Evolutionary conservation across 2,888 invertebrate genomes (phyloP), one percentile per base, ranked within the genome.

Genomic region (Lycocerus yunnanus): DNA sequence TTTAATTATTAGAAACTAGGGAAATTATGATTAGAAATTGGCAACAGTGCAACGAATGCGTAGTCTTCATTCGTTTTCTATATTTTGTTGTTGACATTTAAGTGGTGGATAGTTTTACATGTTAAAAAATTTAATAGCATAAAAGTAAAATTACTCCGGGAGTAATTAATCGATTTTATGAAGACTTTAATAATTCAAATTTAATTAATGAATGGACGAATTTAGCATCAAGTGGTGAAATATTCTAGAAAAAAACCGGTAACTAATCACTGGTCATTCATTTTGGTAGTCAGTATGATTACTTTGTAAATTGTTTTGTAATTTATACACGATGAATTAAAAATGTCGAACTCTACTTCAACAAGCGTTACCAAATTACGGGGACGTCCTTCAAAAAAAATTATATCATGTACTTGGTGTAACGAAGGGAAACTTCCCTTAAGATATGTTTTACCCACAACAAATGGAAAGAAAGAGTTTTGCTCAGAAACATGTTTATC

Each of bases 381-480:
- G 88, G 95, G 95, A 76, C 91, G 95, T 83, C 95, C 95, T 73
- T 93, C 95, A 13, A 95, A 95, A 87, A 92, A 93, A 81, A 92
- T 91, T 78, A 86, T 87, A 66, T 88, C 88, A 3, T 96, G 96
- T 87, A 95, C 95, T 15, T 96, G 95, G 96, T 96, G 96, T 85
- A 93, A 93, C 73, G 95, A 95, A 87, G 92, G 92, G 76, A 95
- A 94, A 87, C 91, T 93, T 78, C 93, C 94, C 2, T 86, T 97
- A 69, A 95, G 95, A 84, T 97, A 96, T 87, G 94, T 96, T 24
- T 88, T 95, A 78, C 97, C 96, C 10, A 94, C 94, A 2, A 94
- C 94, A 83, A 94, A 95, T 85, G 95, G 95, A 11, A 96, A 95
- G 84, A 96, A 96, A 84, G 96, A 96, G 84, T 97, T 97, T 86